Evolutionary conservation across 2,888 invertebrate genomes (phyloP), one percentile per base, ranked within the genome.

Genomic region (Trissoscelio sp.): DNA sequence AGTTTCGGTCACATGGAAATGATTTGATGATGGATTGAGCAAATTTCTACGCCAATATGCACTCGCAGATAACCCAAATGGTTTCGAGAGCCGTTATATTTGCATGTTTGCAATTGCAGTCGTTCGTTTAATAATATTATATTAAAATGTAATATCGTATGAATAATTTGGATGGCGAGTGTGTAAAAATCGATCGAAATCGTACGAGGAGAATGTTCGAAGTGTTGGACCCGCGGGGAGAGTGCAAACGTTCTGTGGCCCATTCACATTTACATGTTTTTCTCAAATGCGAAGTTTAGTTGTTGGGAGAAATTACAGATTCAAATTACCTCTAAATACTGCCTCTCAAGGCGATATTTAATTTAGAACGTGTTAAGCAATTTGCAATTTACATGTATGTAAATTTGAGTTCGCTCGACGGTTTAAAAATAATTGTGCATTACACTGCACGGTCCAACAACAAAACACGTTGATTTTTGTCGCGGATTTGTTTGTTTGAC

Each of bases 21-120:
- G 78, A 82, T 74, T 79, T 66, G 74, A 82, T 79, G 79, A 82
- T 79, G 74, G 79, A 82, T 82, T 42, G 79, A 44, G 60, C 64
- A 37, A 51, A 79, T 79, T 70, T 64, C 78, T 74, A 44, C 69
- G 78, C 69, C 79, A 73, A 74, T 73, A 69, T 82, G 79, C 74
- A 60, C 72, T 66, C 66, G 28, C 55, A 31, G 75, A 58, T 51
- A 77, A 66, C 46, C 81, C 60, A 64, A 81, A 67, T 73, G 67
- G 53, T 72, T 66, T 64, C 14, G 31, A 60, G 51, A 51, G 67
- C 60, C 44, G 58, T 46, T 58, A 24, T 31, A 60, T 67, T 72
- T 73, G 72, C 72, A 72, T 72, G 58, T 14, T 34, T 31, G 72
- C 57, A 73, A 79, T 57, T 44, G 72, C 58, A 37, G 42, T 42